These are phyloP conservation scores for Dicroscelio sp. DNA, from an alignment of 2,888 invertebrate genomes.

Conservation along the genomic window DNA sequence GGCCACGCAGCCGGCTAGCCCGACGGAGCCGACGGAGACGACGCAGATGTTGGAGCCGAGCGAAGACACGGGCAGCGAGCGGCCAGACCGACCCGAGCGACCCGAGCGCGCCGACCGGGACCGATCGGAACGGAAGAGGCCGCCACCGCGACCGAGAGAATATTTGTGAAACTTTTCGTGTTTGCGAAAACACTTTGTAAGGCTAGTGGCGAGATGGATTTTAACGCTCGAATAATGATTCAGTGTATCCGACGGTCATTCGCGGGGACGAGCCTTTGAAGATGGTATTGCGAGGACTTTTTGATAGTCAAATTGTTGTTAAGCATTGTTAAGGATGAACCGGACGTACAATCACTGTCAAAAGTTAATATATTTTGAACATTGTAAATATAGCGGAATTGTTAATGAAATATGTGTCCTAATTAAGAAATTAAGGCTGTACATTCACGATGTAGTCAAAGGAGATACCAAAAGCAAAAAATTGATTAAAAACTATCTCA, in stretches of 20 bases:
- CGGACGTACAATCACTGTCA: no score
- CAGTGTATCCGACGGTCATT: slow-evolving; percentile 28
- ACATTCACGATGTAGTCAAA: no score
- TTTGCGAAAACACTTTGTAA: slow-evolving; percentile 79
- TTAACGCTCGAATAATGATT: slow-evolving; percentile 54
- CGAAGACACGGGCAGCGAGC: slow-evolving; percentile 85
- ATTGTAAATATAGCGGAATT: no score
- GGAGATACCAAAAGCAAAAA: no score
- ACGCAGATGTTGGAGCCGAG: slow-evolving; percentile 91
- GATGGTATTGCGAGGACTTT: no score
- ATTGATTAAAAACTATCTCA: no score
- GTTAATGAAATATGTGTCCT: no score
- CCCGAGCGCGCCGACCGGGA: slow-evolving; percentile 86
- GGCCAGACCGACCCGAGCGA: slow-evolving; percentile 85
- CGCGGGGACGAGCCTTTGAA: no score
- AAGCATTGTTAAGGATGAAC: no score
- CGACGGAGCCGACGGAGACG: slow-evolving; percentile 92
- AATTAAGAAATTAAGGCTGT: no score
- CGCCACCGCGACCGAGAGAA: slow-evolving; percentile 90
- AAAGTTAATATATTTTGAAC: no score
- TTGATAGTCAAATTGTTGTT: no score
- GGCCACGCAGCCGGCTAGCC: slow-evolving; percentile 92
- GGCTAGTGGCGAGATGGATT: slow-evolving; percentile 83
- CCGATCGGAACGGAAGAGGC: slow-evolving; percentile 89
- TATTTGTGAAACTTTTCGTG: slow-evolving; percentile 90